Evolutionary conservation across 2,113 vertebrate genomes (phyloP).

Genomic region (Chaetorhynchus papuensis): DNA sequence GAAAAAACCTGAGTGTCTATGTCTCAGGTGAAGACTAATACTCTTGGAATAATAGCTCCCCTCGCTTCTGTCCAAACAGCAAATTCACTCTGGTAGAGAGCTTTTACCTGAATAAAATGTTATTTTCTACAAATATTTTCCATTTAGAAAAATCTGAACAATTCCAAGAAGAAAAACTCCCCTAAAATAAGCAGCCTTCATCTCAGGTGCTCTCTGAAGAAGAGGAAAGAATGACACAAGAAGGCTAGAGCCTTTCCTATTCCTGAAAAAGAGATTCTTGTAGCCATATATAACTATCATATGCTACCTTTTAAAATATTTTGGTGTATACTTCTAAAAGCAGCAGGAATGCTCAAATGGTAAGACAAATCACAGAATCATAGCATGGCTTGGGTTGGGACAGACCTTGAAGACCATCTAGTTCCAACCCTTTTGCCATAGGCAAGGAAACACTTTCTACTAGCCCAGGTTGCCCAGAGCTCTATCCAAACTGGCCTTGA

Average conservation of each 20-base stretch:
- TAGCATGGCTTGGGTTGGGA: background rate
- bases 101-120: background rate
- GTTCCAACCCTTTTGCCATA: background rate
- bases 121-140: background rate
- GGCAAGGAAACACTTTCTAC: background rate
- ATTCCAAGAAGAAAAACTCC: background rate
- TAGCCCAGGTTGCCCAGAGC: background rate
- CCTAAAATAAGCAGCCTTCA: background rate
- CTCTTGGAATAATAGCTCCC: background rate
- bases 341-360: background rate
- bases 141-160: background rate
- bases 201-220: background rate
- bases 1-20: background rate
- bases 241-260: background rate
- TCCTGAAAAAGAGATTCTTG: background rate
- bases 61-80: background rate
- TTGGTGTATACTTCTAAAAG: background rate
- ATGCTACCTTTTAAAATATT: background rate
- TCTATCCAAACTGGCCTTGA: background rate
- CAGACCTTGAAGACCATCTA: background rate
- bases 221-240: background rate
- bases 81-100: background rate
- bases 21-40: background rate
- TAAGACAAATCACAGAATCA: background rate
- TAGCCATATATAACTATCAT: background rate